phyloP scores from a whole-genome alignment of 2,797 vertebrate species.

The Halcyon chelicuti region DNA sequence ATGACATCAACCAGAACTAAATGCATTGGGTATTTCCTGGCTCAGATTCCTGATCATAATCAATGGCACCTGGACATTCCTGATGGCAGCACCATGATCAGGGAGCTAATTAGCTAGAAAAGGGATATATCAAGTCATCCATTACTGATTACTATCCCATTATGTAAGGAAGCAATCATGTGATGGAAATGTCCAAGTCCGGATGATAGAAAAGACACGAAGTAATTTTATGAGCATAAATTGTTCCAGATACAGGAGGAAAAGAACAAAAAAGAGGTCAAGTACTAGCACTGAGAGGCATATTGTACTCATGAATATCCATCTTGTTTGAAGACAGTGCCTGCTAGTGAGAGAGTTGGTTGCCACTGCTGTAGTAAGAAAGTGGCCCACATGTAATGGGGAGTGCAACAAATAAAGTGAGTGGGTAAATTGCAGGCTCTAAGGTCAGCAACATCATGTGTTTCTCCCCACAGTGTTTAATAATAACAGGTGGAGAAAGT shows the following conservation, averaged over 20 bases:
- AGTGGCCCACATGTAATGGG: neutral
- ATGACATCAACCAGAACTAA: neutral
- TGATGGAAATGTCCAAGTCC: neutral
- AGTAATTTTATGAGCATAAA: conserved; percentile 19
- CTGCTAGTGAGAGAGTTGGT: neutral
- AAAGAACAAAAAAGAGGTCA: conserved; percentile 46
- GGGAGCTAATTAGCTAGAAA: conserved; percentile 41
- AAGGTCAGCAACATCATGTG: neutral
- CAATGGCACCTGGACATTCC: neutral
- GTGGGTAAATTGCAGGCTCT: neutral
- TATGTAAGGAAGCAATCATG: conserved; percentile 14
- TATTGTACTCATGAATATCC: conserved; percentile 19
- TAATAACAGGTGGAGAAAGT: neutral
- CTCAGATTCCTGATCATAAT: neutral
- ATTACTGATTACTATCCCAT: conserved; percentile 21
- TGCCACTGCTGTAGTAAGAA: neutral
- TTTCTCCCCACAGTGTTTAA: neutral
- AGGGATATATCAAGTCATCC: conserved; percentile 25
- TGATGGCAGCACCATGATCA: neutral
- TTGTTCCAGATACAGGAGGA: neutral
- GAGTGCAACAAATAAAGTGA: neutral
- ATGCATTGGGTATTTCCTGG: neutral
- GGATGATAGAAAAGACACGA: neutral
- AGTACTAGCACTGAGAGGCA: neutral
- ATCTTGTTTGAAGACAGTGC: neutral